Evolutionary conservation across 1,140 invertebrate genomes (phyloP), one percentile per base, ranked within the genome.

Genomic region (Drosophila leontia): DNA sequence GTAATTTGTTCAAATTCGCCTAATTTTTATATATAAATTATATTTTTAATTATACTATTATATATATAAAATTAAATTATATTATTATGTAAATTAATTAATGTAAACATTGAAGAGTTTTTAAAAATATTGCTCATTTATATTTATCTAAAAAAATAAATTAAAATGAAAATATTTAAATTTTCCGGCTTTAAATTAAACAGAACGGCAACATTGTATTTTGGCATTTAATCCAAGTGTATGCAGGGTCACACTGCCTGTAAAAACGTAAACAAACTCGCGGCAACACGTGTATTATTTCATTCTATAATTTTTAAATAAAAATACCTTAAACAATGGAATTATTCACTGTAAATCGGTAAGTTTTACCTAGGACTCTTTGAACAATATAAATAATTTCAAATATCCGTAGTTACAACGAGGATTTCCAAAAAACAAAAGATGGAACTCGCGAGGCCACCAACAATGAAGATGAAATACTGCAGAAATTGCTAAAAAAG

Each of bases 401-500:
- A 57, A 11, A 26, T 35, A 3, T 17, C 1, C 5, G 0, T 7
- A 87, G 83, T 4, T 86, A 86, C 45, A 87, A 75, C 1, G 83
- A 87, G 26, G 64, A 72, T 44, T 60, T 60, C 1, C 50, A 64
- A 7, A 65, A 61, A 29, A 59, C 26, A 9, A 84, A 67, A 42
- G 29, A 39, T 3, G 9, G n/a, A 42, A 64, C 59, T n/a, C 1
- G 45, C 50, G 23, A 51, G 35, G 19, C 34, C 51, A 42, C 23
- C 39, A 29, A 56, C 34, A 93, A 93, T 65, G 94, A 95, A 93
- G 93, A 93, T 57, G 88, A 94, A 80, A 94, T 95, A 87, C 90
- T 96, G 19, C 92, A 94, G 75, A 94, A 93, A 60, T 85, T 96
- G 23, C 93, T 95, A 58, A 93, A 94, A 91, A 94, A 93, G 56